These are phyloP conservation scores for Nemotelus nigrinus DNA, from an alignment of 2,888 invertebrate genomes.

Conservation along the genomic window DNA sequence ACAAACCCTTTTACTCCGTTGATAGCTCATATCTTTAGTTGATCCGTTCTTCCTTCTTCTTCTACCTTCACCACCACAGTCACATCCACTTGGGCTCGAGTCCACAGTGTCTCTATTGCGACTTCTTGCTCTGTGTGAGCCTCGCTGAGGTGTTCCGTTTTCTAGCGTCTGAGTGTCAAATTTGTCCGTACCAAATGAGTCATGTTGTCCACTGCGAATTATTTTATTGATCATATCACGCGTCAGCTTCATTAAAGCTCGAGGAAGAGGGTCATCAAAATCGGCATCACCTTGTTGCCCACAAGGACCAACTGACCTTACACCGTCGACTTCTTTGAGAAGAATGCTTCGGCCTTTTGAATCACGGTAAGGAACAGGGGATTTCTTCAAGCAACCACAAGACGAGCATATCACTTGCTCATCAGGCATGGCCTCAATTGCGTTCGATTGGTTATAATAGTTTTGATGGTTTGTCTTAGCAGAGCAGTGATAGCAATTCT, in stretches of 20 bases:
- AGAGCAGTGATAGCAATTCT: constrained; percentile 1
- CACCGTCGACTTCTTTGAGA: background rate
- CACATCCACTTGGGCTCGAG: too few species aligned
- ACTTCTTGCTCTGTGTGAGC: too few species aligned
- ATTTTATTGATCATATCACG: constrained; percentile 3
- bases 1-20: too few species aligned
- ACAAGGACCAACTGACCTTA: background rate
- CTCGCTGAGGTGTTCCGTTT: too few species aligned
- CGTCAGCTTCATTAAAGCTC: background rate
- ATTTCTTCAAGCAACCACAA: constrained; percentile 29
- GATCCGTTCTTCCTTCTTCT: too few species aligned
- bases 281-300: background rate
- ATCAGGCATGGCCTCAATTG: background rate
- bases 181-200: too few species aligned
- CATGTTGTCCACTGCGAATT: background rate
- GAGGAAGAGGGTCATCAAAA: background rate
- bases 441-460: background rate
- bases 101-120: too few species aligned
- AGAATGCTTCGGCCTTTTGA: constrained; percentile 30
- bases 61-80: too few species aligned
- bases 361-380: constrained; percentile 12
- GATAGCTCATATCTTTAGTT: too few species aligned
- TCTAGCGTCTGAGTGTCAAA: too few species aligned
- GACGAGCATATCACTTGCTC: constrained; percentile 11
- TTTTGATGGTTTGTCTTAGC: background rate